Conservation (phyloP, 2,113 vertebrate genomes). For the Vulpes ferrilata region DNA sequence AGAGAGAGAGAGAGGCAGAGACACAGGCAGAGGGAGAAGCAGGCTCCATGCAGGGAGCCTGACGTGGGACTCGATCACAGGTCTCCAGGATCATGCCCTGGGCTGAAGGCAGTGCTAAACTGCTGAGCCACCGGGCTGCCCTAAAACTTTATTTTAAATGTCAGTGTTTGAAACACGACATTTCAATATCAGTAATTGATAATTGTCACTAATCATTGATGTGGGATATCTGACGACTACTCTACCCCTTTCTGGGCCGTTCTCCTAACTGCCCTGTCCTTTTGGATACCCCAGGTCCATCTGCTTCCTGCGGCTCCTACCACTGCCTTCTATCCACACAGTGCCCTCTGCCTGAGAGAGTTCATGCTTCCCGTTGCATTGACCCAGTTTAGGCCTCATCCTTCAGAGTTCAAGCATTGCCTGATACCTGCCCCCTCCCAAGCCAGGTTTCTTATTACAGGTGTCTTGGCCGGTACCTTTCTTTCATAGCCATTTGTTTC, state of each 20-base stretch:
- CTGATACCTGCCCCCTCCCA: background rate
- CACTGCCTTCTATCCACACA: accelerated
- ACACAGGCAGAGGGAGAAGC: no score
- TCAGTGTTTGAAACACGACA: background rate
- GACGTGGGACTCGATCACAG: no score
- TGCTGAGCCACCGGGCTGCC: no score
- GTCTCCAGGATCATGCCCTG: no score
- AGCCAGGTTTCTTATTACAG: background rate
- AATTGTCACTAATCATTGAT: background rate
- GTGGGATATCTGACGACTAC: background rate
- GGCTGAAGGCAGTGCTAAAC: no score
- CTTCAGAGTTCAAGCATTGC: background rate
- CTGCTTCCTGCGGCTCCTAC: background rate
- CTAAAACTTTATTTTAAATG: conserved; percentile 15
- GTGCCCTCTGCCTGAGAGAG: background rate
- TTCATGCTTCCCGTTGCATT: background rate
- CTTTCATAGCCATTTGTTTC: background rate
- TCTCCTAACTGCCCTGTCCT: background rate
- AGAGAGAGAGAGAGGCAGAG: no score
- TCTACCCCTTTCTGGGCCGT: background rate
- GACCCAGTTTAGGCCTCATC: background rate
- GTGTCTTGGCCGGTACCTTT: background rate
- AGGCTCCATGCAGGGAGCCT: no score
- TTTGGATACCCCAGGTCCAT: no score
- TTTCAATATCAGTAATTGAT: background rate